Percentiles rank a stretch among this genome's conserved stretches.
Evolutionary conservation across 2,888 invertebrate species (phyloP).

Genomic region (Myopa testacea): DNA sequence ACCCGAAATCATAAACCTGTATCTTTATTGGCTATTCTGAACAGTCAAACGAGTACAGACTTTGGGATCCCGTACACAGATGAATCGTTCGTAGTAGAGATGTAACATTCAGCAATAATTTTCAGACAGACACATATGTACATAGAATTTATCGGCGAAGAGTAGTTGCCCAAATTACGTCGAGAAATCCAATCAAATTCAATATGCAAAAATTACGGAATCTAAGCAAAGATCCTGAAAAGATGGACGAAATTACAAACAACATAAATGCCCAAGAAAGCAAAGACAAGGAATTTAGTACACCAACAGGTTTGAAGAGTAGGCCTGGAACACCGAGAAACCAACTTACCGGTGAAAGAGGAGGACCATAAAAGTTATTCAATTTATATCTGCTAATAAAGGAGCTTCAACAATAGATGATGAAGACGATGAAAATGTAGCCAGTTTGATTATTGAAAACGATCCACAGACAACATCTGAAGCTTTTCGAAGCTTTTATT

Average conservation of each 20-base stretch:
- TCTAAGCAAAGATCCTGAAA: neutral
- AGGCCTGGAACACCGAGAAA: neutral
- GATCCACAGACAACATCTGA: conserved; percentile 37
- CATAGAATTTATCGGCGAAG: neutral
- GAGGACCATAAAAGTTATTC: conserved; percentile 14
- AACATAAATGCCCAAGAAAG: neutral
- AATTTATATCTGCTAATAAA: neutral
- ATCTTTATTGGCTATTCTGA: neutral
- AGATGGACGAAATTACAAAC: neutral
- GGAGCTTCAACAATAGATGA: conserved; percentile 2
- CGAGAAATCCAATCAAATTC: conserved; percentile 1
- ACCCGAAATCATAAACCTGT: no score
- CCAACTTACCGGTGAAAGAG: conserved; percentile 4
- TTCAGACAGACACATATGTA: neutral
- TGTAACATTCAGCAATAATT: neutral
- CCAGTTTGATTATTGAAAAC: conserved; percentile 26
- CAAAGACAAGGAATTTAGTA: neutral
- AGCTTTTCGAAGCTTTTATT: conserved; percentile 29
- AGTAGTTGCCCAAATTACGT: neutral
- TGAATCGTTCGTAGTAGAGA: neutral
- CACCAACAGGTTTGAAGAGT: no score
- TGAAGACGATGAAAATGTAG: conserved; percentile 4
- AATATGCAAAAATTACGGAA: neutral
- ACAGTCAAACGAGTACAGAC: neutral
- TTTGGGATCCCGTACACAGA: neutral